Base-by-base conservation (phyloP, 1,140 invertebrate species). In the Mycetomoellerius zeteki region DNA sequence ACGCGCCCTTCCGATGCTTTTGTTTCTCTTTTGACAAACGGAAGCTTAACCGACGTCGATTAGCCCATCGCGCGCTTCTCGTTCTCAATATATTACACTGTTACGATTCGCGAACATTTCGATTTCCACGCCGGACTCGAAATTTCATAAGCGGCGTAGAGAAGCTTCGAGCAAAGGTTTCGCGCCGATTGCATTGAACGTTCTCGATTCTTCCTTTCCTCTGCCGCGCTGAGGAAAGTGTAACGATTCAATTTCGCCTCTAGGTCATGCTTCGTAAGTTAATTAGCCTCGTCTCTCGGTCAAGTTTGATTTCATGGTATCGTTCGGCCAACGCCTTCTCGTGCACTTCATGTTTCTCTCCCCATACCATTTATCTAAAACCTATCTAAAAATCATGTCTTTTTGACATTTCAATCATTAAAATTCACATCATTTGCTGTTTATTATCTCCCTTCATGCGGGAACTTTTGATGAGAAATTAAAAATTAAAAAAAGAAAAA, bases 211-310 rank as follows among this genome's bases (percentile, higher is more conserved):
- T n/a, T 43, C 10, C 37, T 43, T 43, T 43, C 37, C 37, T 43
- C 37, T 30, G 65, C 12, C 80, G 30, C 81, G 21, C 14, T 50
- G 75, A 86, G 43, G 58, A 86, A 89, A 89, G 69, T 89, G 52
- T 80, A 86, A 89, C 85, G 69, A 89, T 87, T 89, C 24, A 24
- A 62, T 75, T 86, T 67, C 21, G 56, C 10, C 58, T 77, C 64
- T 86, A 58, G 85, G 62, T 90, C 85, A 77, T 60, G 52, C 33
- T 58, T 58, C 54, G 60, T 86, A 89, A 89, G 71, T 89, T 89
- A 86, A 89, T 89, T 89, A 89, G 76, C 43, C 47, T 67, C n/a
- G 58, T 78, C 30, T 50, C 58, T 89, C 62, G 76, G 62, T 89
- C 87, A 80, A 86, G 54, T 75, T 89, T 69, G 60, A 86, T 89